Conservation (phyloP, 2,888 invertebrate genomes). For the Sphinx pinastri region DNA sequence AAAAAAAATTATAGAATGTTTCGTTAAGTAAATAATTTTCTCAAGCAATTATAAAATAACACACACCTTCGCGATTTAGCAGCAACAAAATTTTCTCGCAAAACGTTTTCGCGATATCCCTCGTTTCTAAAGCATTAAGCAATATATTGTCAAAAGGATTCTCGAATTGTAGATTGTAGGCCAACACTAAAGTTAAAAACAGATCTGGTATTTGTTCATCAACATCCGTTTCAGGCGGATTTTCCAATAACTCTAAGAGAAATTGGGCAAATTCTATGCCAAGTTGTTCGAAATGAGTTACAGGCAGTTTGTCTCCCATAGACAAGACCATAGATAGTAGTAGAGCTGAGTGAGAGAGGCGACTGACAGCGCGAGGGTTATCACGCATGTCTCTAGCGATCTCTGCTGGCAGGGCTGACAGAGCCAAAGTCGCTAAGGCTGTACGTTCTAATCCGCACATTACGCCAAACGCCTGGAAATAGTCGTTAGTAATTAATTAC, state of each 20-base stretch:
- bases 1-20: too few species aligned
- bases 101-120: slow-evolving; percentile 91
- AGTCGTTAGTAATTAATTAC: not conserved
- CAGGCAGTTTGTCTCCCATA: slow-evolving; percentile 94
- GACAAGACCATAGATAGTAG: slow-evolving; percentile 95
- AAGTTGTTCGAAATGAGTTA: slow-evolving; percentile 95
- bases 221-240: slow-evolving; percentile 90
- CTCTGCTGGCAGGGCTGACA: slow-evolving; percentile 95
- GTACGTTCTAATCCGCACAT: slow-evolving; percentile 93
- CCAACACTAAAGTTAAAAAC: slow-evolving; percentile 92
- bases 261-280: slow-evolving; percentile 92
- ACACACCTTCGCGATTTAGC: slow-evolving; percentile 94
- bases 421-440: slow-evolving; percentile 91
- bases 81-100: slow-evolving; percentile 95
- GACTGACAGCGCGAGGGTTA: slow-evolving; percentile 90
- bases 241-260: slow-evolving; percentile 92
- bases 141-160: slow-evolving; percentile 87
- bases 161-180: slow-evolving; percentile 95
- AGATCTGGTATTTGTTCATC: slow-evolving; percentile 94
- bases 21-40: too few species aligned
- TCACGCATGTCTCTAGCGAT: slow-evolving; percentile 93
- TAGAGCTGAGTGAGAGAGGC: slow-evolving; percentile 92
- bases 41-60: not conserved
- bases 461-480: slow-evolving; percentile 90
- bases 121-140: slow-evolving; percentile 87